Evolutionary conservation across 2,113 vertebrate species (phyloP).

Genomic region (Tylochromis polylepis): DNA sequence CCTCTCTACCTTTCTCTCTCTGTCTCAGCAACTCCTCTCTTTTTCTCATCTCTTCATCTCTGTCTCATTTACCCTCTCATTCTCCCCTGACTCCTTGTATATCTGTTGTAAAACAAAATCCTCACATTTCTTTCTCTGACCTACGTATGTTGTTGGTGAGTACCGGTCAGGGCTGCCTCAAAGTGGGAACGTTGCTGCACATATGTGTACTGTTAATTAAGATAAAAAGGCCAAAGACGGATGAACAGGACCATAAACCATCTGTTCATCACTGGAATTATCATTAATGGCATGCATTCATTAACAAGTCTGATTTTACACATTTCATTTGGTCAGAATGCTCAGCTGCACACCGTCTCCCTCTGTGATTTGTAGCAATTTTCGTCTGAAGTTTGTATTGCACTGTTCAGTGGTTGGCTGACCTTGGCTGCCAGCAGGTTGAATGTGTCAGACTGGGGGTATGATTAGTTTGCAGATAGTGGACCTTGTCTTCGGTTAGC

Average conservation of each 20-base stretch:
- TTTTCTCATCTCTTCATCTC: constrained; percentile 44
- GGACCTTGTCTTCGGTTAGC: constrained; percentile 40
- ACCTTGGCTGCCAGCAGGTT: constrained; percentile 56
- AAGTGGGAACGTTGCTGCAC: constrained; percentile 25
- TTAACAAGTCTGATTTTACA: constrained; percentile 27
- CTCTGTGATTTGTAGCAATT: constrained; percentile 5
- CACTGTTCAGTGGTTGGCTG: constrained; percentile 21
- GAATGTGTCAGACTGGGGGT: constrained; percentile 36
- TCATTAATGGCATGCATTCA: constrained; percentile 46
- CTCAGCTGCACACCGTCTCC: not conserved
- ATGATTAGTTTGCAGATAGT: constrained; percentile 64
- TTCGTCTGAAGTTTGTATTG: not conserved
- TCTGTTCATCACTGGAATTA: constrained; percentile 55
- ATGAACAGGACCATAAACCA: constrained; percentile 43
- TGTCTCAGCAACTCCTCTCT: constrained; percentile 29
- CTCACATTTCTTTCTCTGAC: constrained; percentile 39
- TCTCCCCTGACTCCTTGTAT: constrained; percentile 51
- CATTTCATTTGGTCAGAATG: not conserved
- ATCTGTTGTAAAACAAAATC: constrained; percentile 48
- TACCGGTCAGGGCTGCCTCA: not conserved
- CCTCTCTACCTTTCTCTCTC: not conserved
- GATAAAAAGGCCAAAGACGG: constrained; percentile 53
- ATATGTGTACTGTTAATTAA: constrained; percentile 65
- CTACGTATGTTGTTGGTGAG: constrained; percentile 9
- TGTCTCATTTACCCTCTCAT: constrained; percentile 55